Base-by-base conservation (phyloP, 2,113 vertebrate species). In the Oryzias melastigma region DNA sequence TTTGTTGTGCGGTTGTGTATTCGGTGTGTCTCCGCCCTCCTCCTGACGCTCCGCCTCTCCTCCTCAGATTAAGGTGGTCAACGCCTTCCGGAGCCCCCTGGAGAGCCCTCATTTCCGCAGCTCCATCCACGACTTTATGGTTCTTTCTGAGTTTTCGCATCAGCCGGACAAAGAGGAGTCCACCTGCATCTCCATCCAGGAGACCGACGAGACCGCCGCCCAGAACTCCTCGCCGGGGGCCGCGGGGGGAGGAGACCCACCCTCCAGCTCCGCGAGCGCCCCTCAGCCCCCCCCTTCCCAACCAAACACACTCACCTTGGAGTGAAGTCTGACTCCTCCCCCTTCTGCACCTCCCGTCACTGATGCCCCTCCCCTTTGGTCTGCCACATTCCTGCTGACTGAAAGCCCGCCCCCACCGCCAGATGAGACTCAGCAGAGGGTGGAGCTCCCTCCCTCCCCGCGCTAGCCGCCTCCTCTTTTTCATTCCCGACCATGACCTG, bases 121-220 rank as follows among this genome's bases (percentile, higher is more conserved):
- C 91, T 97, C 95, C 93, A 98, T 99, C 91, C 96, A 98, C 92
- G 95, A 85, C 92, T 99, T 99, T 94, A 98, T 95, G 94, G 93
- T 91, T 87, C 95, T 96, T 77, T 96, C 97, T 1, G 96, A 95
- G 90, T 98, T 96, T 20, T 77, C 85, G 76, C 90, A 92, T 71
- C 81, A 92, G 77, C 94, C 94, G 14, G 95, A 95, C 83, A 94
- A 97, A 8, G 91, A 92, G 90, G 91, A 27, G 25, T 5, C 25
- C 6, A 27, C 92, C 56, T 87, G 64, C 79, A 90, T 87, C 78
- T 89, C 93, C 75, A 83, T 92, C 69, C 94, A 97, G 20, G 78
- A 77, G 29, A 75, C 86, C 42, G 91, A 91, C 7, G 94, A 96
- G 52, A 90, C 93, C 66, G 82, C 88, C 14, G 52, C 56, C 65